phyloP scores from a whole-genome alignment of 2,888 invertebrate genomes.

The Bruchidius siliquastri region DNA sequence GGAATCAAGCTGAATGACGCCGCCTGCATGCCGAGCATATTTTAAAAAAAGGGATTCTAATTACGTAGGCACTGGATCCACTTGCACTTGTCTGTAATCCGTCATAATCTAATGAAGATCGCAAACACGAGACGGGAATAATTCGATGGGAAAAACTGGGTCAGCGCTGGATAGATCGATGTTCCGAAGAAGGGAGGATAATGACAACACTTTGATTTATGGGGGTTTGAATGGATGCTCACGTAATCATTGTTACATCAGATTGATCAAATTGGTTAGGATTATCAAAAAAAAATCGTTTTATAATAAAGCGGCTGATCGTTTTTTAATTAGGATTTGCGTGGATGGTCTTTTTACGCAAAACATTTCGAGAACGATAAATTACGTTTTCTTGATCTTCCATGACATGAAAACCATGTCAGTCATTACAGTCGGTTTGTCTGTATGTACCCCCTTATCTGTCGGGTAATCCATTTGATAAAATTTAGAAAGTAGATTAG shows the following conservation, averaged over 20 bases:
- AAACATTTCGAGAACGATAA: too few species aligned
- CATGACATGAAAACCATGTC: too few species aligned
- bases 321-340: too few species aligned
- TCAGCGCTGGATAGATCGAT: not conserved
- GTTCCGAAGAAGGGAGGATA: not conserved
- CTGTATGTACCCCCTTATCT: too few species aligned
- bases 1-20: not conserved
- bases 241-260: not conserved
- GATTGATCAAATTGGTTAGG: not conserved
- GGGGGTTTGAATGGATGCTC: not conserved
- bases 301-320: too few species aligned
- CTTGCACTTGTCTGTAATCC: not conserved
- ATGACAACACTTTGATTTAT: not conserved
- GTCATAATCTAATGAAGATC: not conserved
- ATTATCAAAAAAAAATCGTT: too few species aligned
- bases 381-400: too few species aligned
- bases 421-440: too few species aligned
- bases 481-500: too few species aligned
- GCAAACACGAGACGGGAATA: not conserved
- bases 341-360: too few species aligned
- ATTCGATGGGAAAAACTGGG: not conserved
- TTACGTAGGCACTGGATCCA: not conserved
- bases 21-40: not conserved
- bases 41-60: not conserved
- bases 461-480: too few species aligned